Base-by-base conservation (phyloP, 2,113 vertebrate species). In the Misgurnus anguillicaudatus region DNA sequence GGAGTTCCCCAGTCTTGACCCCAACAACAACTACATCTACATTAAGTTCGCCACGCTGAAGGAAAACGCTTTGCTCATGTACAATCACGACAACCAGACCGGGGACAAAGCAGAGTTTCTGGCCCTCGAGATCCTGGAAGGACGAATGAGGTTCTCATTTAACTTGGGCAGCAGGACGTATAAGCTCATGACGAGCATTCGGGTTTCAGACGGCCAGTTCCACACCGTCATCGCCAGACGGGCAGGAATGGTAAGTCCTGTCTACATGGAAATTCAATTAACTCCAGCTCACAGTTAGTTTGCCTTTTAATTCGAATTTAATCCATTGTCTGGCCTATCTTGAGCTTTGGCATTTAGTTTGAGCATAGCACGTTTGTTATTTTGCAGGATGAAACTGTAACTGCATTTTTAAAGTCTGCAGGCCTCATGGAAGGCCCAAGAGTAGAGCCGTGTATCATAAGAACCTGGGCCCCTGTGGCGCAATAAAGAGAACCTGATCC, bases 1-100 rank as follows among this genome's bases (percentile, higher is more conserved):
- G 97, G 96, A 98, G 87, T 99, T 99, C 83, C 97, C 98, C 8
- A 97, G 96, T 19, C 89, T 99, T 92, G 98, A 99, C 83, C 95
- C 96, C 83, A 98, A 98, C 92, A 99, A 98, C 51, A 99, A 99
- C 87, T 98, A 99, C 85, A 95, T 99, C 86, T 98, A 99, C 79
- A 95, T 99, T 48, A 98, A 98, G 89, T 99, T 99, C 89, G 94
- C 97, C 57, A 99, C 97, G 1, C 94, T 98, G 72, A 93, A 95
- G 91, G 94, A 88, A 14, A 90, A 96, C 0, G 95, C 96, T 6
- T 87, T 99, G 80, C 84, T 99, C 73, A 90, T 99, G 81, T 99
- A 99, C 81, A 99, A 95, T 89, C 92, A 98, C 11, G 97, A 99
- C 83, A 98, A 99, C 91, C 96, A 97, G 81, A 99, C 97, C 0